Evolutionary conservation across 2,113 vertebrate species (phyloP), one percentile per base, ranked within the genome.

Genomic region (Ciconia stormi): DNA sequence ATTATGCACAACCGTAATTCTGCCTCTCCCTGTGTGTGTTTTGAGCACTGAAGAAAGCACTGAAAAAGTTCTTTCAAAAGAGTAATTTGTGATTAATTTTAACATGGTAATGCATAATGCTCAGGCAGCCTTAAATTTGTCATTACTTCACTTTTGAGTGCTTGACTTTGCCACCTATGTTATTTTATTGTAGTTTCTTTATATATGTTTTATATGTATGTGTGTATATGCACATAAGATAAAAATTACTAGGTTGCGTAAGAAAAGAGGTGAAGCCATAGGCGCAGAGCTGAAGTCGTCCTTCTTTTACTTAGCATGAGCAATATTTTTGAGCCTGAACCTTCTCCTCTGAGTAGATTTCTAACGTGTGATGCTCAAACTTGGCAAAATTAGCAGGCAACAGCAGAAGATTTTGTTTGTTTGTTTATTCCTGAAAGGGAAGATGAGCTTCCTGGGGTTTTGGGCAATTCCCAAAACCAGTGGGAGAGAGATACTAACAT

Each of bases 1-100:
- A 5, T 77, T 83, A 58, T 16, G 12, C 36, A 38, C 40, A 47
- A 25, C 40, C 3, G 2, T 84, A 82, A 40, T 88, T 90, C 78
- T 94, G 47, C 58, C 32, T 79, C 34, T 85, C 1, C 0, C 0
- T 42, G 3, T 70, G 29, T 61, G 40, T 63, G 38, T 93, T 89
- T 70, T 93, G 46, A 93, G 74, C 77, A n/a, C 65, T 86, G 74
- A 93, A 83, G 91, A 92, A 95, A 88, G 29, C 40, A 50, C 26
- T 73, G 55, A 55, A 93, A 80, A 56, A 59, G 44, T 80, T 40
- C 10, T 90, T 81, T 72, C 27, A 30, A 15, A 87, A 95, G 38
- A 56, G 26, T 50, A 36, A 42, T 79, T 82, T 89, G 66, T 76
- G 67, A 66, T 91, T 61, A 66, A 61, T 69, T 91, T 89, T 72